phyloP scores from a whole-genome alignment of 2,888 invertebrate genomes.

The Brachycybe producta region DNA sequence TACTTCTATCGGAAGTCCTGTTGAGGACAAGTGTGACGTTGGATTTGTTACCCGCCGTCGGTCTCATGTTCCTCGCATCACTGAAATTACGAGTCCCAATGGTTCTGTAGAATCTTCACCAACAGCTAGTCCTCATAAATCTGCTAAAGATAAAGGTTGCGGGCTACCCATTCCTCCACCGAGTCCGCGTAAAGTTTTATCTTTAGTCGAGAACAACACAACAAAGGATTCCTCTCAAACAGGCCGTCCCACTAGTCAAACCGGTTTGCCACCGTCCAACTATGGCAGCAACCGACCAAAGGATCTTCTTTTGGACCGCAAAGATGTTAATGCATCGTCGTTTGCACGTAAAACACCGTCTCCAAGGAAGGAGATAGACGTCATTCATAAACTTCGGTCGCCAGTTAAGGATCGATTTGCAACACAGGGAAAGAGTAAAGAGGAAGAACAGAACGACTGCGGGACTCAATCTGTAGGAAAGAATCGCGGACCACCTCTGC shows the following conservation, averaged over 20 bases:
- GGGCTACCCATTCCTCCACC: conserved; percentile 9
- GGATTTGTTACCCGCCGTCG: conserved; percentile 5
- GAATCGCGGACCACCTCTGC: conserved; percentile 3
- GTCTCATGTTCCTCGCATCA: conserved; percentile 3
- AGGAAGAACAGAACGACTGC: too few species aligned
- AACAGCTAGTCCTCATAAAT: neutral
- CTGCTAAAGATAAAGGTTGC: neutral
- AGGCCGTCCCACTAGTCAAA: neutral
- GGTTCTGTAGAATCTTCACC: conserved; percentile 6
- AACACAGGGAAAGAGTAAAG: too few species aligned
- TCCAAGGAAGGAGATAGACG: neutral
- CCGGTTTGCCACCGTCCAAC: neutral
- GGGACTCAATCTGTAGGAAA: neutral
- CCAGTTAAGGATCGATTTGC: neutral
- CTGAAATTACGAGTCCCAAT: neutral
- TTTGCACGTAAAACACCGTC: neutral
- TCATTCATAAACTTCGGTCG: neutral
- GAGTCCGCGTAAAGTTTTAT: neutral
- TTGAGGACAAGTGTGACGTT: neutral
- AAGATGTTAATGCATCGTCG: neutral
- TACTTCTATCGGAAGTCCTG: neutral
- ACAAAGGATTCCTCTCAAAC: neutral
- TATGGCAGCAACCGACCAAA: neutral
- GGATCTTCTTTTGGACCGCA: conserved; percentile 2
- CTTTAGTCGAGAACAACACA: neutral